Evolutionary conservation across 1,140 invertebrate genomes (phyloP).

Genomic region (Drosophila tropicalis): DNA sequence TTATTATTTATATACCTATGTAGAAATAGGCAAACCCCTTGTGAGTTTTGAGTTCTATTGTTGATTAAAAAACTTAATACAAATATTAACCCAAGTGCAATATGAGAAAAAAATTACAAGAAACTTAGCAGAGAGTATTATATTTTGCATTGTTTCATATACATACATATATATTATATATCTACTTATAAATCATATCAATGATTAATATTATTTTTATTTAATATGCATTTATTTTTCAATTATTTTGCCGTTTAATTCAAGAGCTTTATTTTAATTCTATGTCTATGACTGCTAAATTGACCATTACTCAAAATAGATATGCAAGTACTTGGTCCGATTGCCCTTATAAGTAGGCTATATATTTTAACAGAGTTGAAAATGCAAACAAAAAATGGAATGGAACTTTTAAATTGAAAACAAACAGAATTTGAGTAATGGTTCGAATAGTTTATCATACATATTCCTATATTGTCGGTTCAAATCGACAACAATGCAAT

Average conservation of each 20-base stretch:
- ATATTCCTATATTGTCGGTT: background rate
- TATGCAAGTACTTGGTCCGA: background rate
- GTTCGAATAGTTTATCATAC: background rate
- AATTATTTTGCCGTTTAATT: conserved; percentile 17
- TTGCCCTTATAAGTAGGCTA: conserved; percentile 2
- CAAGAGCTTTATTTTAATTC: conserved; percentile 26
- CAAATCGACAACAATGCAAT: background rate
- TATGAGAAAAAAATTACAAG: conserved; percentile 21
- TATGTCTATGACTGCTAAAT: conserved; percentile 8
- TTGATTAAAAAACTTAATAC: conserved; percentile 3
- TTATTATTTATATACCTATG: background rate
- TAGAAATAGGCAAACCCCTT: background rate
- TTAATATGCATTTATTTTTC: conserved; percentile 20
- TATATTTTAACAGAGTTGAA: background rate
- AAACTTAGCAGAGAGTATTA: conserved; percentile 21
- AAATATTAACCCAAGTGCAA: conserved; percentile 39
- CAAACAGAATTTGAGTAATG: conserved; percentile 13
- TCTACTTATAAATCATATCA: conserved; percentile 56
- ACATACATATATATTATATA: conserved; percentile 61
- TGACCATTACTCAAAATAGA: background rate
- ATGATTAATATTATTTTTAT: conserved; percentile 3
- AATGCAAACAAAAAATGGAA: too few relatives aligned
- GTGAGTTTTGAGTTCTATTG: background rate
- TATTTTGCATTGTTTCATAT: conserved; percentile 43
- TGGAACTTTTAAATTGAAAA: too few relatives aligned